These are phyloP conservation scores for Benitochromis conjunctus DNA, from an alignment of 2,113 vertebrate genomes.

Conservation along the genomic window DNA sequence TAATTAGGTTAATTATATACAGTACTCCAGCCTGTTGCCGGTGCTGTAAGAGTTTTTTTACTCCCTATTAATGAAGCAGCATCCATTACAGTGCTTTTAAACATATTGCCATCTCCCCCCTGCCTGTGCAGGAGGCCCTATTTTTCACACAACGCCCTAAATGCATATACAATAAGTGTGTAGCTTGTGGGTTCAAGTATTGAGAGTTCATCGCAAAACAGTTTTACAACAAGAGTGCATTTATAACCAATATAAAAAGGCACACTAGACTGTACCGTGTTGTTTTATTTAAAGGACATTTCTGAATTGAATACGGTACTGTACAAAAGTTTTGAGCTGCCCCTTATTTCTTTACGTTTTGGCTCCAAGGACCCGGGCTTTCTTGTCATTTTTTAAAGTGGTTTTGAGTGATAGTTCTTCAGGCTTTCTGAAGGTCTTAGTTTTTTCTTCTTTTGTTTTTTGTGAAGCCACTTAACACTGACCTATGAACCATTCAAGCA, in stretches of 20 bases:
- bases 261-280: background rate
- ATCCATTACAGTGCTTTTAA: background rate
- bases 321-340: background rate
- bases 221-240: background rate
- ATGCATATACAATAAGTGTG: background rate
- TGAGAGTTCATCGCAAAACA: background rate
- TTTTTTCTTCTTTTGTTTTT: background rate
- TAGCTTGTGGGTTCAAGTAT: background rate
- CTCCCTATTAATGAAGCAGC: background rate
- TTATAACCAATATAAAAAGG: background rate
- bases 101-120: background rate
- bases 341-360: background rate
- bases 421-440: background rate
- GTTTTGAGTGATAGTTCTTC: background rate
- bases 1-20: conserved; percentile 39
- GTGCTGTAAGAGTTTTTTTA: background rate
- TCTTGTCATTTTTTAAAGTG: background rate
- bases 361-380: background rate
- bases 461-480: background rate
- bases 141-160: background rate
- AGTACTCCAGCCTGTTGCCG: background rate
- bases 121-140: background rate
- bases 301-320: background rate
- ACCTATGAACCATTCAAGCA: background rate
- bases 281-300: background rate